Base-by-base conservation (phyloP, 2,888 invertebrate genomes). In the Atethmia centrago region DNA sequence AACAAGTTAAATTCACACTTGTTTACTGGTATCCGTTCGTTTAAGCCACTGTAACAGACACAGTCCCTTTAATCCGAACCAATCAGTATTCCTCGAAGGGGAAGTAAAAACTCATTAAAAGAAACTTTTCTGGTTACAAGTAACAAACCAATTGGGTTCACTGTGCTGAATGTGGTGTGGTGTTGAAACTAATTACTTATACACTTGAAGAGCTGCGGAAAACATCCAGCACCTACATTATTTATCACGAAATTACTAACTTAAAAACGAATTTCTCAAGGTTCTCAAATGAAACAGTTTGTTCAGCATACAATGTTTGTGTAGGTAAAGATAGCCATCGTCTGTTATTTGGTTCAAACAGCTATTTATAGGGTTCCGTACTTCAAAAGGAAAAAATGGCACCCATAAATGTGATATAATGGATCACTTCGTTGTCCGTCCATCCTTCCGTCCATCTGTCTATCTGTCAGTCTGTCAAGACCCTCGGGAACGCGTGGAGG, bases 81-180 rank as follows among this genome's bases (percentile, higher is more conserved):
- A 56, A 62, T 25, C 79, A 49, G 66, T 53, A 25, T 58, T 68
- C 40, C 66, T 67, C 66, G 21, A n/a, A 70, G 74, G 56, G 21
- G 31, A 68, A 64, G 70, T 79, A 84, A 74, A 76, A 81, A 71
- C 84, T 74, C 77, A 71, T 85, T 82, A 76, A 63, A 71, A 82
- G 65, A 84, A 84, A 84, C 84, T 80, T 84, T 84, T 71, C 68
- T 25, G 70, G 71, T 84, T 84, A 84, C 80, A 75, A 80, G 68
- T 58, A 79, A 79, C 83, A 59, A 71, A 71, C 71, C 70, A 59
- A 80, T 83, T 65, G 53, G 59, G 59, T 47, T 31, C 45, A 56
- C 62, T 56, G 58, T 62, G 62, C 66, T 58, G 68, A 28, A 42
- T 51, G 51, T 70, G 47, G 31, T 59, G 58, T 40, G 31, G 47